phyloP scores from a whole-genome alignment of 2,888 invertebrate genomes.

The Endomychus coccineus region DNA sequence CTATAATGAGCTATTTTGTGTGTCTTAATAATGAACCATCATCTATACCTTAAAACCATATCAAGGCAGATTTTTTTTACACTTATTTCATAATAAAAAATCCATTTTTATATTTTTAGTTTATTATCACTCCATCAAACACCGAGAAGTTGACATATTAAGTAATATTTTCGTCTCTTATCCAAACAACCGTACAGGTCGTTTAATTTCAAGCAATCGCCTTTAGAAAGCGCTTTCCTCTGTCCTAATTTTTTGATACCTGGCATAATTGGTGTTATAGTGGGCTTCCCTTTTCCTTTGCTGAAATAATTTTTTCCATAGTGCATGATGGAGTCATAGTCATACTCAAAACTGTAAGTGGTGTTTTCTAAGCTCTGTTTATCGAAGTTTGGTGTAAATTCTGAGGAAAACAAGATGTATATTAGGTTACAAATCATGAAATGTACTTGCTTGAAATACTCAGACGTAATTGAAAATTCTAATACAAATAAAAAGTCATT shows the following conservation, averaged over 20 bases:
- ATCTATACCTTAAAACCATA: no score
- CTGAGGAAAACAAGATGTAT: constrained; percentile 37
- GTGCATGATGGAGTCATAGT: constrained; percentile 74
- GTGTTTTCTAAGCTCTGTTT: constrained; percentile 57
- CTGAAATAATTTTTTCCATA: constrained; percentile 63
- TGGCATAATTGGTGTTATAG: constrained; percentile 52
- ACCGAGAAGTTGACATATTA: constrained; percentile 49
- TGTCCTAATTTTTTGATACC: constrained; percentile 53
- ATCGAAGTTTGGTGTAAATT: constrained; percentile 56
- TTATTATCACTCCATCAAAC: constrained; percentile 33
- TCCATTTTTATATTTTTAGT: no score
- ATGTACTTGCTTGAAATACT: no score
- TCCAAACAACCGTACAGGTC: constrained; percentile 57
- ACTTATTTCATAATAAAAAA: no score
- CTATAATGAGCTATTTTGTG: no score
- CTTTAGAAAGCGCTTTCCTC: constrained; percentile 55
- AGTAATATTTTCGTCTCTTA: constrained; percentile 48
- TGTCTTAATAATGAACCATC: no score
- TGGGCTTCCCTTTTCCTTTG: constrained; percentile 53
- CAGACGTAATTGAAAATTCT: no score
- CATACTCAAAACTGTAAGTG: constrained; percentile 63
- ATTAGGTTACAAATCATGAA: neutral
- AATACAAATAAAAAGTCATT: no score
- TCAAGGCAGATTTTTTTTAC: no score
- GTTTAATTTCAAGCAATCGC: constrained; percentile 61